Evolutionary conservation across 1,140 invertebrate species (phyloP), one percentile per base, ranked within the genome.

Genomic region (Popillia japonica): DNA sequence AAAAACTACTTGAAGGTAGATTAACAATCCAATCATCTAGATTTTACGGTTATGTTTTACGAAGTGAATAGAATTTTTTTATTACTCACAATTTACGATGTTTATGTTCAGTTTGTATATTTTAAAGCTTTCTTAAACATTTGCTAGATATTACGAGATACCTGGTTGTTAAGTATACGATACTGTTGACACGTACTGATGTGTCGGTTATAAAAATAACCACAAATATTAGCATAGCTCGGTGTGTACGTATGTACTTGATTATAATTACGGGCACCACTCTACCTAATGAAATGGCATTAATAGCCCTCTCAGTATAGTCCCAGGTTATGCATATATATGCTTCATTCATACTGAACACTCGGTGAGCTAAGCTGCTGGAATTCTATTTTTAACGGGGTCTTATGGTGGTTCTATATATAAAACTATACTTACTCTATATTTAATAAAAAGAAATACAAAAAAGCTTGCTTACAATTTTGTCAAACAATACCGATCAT

Each of bases 251-350:
- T 55, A 55, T 14, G 48, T 55, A 55, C 48, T 55, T 55, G 48
- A 55, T 55, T 55, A 55, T 55, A 55, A 55, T 55, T 55, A 55
- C 6, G 48, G 48, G 17, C 48, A 17, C 48, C 48, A 55, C 48
- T 55, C 48, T 55, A n/a, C 48, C 14, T 55, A 55, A 55, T 55
- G 48, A 55, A 55, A 55, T 55, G 48, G 48, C 48, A 55, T 55
- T 55, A 55, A n/a, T 44, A 55, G 48, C 11, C 14, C 48, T 17
- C n/a, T 17, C 11, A 55, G 7, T n/a, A 55, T 55, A n/a, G 11
- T 55, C n/a, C 48, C 48, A 17, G 14, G 48, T 55, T 55, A 55
- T 55, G 48, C 48, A 55, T 55, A 55, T 17, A 55, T 55, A 55
- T 17, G 48, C 48, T 55, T 55, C 48, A 55, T 55, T 55, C 48